These are phyloP conservation scores for Cricetomys ansorgei DNA, from an alignment of 2,113 vertebrate species.

Conservation along the genomic window DNA sequence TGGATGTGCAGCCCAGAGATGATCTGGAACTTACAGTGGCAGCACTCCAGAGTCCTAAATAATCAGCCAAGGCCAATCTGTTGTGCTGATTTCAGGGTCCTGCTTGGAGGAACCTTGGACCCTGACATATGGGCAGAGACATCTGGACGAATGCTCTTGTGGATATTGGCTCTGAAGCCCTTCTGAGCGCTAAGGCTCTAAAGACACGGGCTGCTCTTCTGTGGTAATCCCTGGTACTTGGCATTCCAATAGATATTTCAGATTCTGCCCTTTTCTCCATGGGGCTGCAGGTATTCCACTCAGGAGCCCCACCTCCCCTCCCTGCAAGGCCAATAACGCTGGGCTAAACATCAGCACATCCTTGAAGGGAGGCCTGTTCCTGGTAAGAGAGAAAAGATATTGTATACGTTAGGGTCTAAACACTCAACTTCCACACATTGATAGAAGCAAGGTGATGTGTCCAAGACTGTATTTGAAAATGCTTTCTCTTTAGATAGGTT, in stretches of 20 bases:
- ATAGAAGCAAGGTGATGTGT: not conserved
- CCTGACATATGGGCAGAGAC: not conserved
- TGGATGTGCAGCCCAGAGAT: not conserved
- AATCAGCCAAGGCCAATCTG: not conserved
- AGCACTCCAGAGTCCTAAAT: not conserved
- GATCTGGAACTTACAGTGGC: not conserved
- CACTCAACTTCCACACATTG: not conserved
- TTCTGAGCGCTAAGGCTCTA: not conserved
- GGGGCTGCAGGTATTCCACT: not conserved
- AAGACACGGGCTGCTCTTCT: not conserved
- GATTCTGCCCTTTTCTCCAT: not conserved
- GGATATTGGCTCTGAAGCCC: not conserved
- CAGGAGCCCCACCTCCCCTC: not conserved
- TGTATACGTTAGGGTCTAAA: not conserved
- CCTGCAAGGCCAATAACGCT: not conserved
- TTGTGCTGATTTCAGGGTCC: not conserved
- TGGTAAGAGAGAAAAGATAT: not conserved
- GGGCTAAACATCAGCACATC: slow-evolving; percentile 26
- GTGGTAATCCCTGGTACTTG: not conserved
- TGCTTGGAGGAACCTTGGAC: not conserved
- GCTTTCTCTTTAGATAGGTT: not conserved
- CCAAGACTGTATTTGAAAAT: not conserved
- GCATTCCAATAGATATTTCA: not conserved
- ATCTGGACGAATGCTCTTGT: not conserved
- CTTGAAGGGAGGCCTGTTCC: not conserved